Percentiles rank a stretch among this genome's conserved stretches.
phyloP scores from a whole-genome alignment of 2,888 invertebrate genomes.

The Vannuccia rotundouncinata region DNA sequence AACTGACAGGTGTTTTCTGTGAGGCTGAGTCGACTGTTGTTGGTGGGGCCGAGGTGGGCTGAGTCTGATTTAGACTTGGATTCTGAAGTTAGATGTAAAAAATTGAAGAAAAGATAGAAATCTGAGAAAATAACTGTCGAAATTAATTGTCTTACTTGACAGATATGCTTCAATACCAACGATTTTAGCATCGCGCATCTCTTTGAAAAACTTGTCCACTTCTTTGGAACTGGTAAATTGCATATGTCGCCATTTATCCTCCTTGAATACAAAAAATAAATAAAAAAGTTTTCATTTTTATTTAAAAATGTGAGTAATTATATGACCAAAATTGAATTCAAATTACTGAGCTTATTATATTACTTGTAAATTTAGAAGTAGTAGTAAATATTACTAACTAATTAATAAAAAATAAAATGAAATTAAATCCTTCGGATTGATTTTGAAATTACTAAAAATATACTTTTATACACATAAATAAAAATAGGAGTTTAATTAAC shows the following conservation, averaged over 20 bases:
- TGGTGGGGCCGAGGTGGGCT: neutral
- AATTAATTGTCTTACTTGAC: neutral
- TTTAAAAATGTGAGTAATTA: neutral
- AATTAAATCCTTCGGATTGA: too few species aligned
- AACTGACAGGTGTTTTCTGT: constrained; percentile 12
- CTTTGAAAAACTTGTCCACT: constrained; percentile 22
- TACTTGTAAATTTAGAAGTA: too few species aligned
- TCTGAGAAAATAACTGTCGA: neutral
- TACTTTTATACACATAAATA: too few species aligned
- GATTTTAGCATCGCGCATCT: constrained; percentile 30
- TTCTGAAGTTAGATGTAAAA: neutral
- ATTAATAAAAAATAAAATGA: too few species aligned
- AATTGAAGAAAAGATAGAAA: neutral
- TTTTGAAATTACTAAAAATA: too few species aligned
- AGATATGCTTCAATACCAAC: neutral
- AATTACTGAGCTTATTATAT: too few species aligned
- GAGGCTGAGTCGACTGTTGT: neutral
- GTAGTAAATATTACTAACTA: too few species aligned
- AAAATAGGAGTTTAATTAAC: too few species aligned
- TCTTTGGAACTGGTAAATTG: constrained; percentile 28
- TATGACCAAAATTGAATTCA: neutral
- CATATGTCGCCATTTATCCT: constrained; percentile 32
- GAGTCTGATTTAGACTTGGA: neutral
- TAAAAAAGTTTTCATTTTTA: neutral
- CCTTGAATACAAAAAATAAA: neutral